These are phyloP conservation scores for Anseranas semipalmata DNA, from an alignment of 2,113 vertebrate species.

Conservation along the genomic window DNA sequence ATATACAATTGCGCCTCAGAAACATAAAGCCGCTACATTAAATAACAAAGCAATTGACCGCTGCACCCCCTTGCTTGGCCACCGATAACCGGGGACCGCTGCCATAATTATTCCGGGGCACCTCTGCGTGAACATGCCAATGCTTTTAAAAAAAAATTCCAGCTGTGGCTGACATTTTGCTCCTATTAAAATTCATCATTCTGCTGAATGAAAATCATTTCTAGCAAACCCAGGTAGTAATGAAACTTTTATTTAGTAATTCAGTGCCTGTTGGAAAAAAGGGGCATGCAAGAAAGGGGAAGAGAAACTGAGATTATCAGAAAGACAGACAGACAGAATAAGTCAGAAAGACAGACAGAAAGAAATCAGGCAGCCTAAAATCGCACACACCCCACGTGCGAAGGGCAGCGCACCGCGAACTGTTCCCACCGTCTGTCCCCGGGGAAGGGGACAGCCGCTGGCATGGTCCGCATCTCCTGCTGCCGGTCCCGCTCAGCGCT, in stretches of 20 bases:
- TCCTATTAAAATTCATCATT: conserved; percentile 60
- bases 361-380: background rate
- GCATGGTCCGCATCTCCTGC: background rate
- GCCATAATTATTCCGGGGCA: background rate
- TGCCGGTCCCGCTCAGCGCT: background rate
- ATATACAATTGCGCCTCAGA: conserved; percentile 25
- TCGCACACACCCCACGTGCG: no score
- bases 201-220: conserved; percentile 38
- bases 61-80: conserved; percentile 18
- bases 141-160: conserved; percentile 41
- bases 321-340: background rate
- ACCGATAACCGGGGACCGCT: background rate
- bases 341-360: background rate
- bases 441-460: background rate
- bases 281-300: background rate
- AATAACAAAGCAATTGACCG: conserved; percentile 54
- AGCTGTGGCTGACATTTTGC: conserved; percentile 67
- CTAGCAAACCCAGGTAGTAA: conserved; percentile 34
- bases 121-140: background rate
- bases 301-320: conserved; percentile 16
- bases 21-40: conserved; percentile 26
- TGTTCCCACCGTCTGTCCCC: background rate
- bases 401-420: background rate
- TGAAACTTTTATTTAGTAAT: conserved; percentile 62
- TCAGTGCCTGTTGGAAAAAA: background rate